Evolutionary conservation across 2,797 vertebrate genomes (phyloP), one percentile per base, ranked within the genome.

Genomic region (Neoniphon sammara): DNA sequence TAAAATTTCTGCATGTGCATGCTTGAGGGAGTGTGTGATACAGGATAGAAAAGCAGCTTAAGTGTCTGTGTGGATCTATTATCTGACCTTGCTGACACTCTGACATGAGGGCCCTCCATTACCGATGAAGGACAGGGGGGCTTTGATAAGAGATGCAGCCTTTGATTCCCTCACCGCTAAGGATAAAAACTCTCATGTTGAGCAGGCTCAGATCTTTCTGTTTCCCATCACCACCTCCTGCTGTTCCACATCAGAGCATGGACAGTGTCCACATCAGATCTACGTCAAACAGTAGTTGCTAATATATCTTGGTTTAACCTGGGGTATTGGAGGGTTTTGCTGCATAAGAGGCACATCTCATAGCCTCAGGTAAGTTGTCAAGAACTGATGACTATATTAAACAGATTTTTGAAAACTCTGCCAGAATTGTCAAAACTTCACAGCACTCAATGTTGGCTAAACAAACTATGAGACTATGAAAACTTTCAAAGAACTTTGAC

Each of bases 41-140:
- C 36, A 47, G 46, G 25, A 47, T 17, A 18, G 46, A 47, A 15
- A 15, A 15, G 18, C 15, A 47, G 46, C 15, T 7, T n/a, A 15
- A 53, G 64, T 14, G 21, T 44, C 60, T 52, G 2, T n/a, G 23
- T 31, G 17, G 58, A 50, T 0, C 4, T 44, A 4, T 17, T 49
- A 6, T 17, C 6, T 60, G 31, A 59, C 60, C 73, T 39, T 30
- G 47, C n/a, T 52, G 58, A 70, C 57, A 61, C 9, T 2, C 44
- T 21, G 21, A 21, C 20, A 20, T 49, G 46, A 61, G 56, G 57
- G 27, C 31, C 12, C 15, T 30, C 54, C 14, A 53, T 44, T 18
- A 30, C 57, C 20, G 21, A 39, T 30, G 46, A 70, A 36, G 57
- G 57, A 70, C 31, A 2, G 18, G 0, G 25, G 4, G 27, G 1